These are phyloP conservation scores for Adelges cooleyi DNA, from an alignment of 1,140 invertebrate species.

Conservation along the genomic window DNA sequence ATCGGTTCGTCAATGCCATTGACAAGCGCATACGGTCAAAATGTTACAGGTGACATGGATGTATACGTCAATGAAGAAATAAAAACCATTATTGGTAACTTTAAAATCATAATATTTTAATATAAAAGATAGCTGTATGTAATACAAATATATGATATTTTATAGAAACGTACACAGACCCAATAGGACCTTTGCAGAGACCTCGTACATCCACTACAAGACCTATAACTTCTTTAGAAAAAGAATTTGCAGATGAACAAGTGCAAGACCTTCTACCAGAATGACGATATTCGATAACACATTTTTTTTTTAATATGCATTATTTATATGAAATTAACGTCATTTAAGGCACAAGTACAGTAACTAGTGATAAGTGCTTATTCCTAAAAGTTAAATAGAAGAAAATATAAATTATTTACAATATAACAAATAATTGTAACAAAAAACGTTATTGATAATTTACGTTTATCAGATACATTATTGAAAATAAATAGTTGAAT, in stretches of 20 bases:
- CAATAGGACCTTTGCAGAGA: slow-evolving; percentile 59
- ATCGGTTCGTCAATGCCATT: neutral
- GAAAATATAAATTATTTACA: too few species aligned
- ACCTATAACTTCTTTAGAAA: slow-evolving; percentile 46
- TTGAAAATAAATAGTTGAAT: too few species aligned
- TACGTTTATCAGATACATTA: too few species aligned
- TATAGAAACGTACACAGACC: slow-evolving; percentile 49
- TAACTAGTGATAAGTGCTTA: too few species aligned
- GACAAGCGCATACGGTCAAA: slow-evolving; percentile 10
- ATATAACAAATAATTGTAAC: too few species aligned
- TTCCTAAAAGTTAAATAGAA: too few species aligned
- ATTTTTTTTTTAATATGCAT: too few species aligned
- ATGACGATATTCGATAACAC: too few species aligned
- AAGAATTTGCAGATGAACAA: slow-evolving; percentile 70
- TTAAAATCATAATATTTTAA: neutral
- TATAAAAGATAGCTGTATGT: neutral
- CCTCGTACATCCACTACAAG: slow-evolving; percentile 59
- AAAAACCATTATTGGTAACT: slow-evolving; percentile 3
- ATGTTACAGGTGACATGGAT: slow-evolving; percentile 8
- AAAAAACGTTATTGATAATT: too few species aligned
- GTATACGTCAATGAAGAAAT: neutral
- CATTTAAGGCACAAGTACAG: too few species aligned
- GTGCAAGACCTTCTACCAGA: slow-evolving; percentile 59
- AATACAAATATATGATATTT: neutral
- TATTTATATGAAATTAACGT: too few species aligned